Evolutionary conservation across 2,888 invertebrate species (phyloP), one percentile per base, ranked within the genome.

Genomic region (Anodontia alba): DNA sequence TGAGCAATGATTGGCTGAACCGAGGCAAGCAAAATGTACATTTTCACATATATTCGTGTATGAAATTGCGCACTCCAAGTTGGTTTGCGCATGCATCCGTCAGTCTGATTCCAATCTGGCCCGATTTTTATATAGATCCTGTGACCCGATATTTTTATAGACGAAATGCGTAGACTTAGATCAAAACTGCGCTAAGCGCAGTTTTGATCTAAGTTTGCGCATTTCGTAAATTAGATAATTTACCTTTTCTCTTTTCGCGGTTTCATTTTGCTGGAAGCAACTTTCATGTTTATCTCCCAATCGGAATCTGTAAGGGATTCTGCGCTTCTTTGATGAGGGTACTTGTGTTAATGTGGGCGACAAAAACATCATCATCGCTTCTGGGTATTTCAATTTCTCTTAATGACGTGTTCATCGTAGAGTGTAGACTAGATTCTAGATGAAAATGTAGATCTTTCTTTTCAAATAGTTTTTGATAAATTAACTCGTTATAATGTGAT

Each of bases 311-410:
- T 31, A 10, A 62, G 62, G 62, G 62, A 62, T 62, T 62, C 62
- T 62, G 31, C 10, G 5, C n/a, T 33, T 1, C 33, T 62, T 62
- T 62, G 62, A 62, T 62, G 62, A 62, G 62, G 31, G 54, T 54
- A 26, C 54, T 54, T 54, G 54, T 54, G n/a, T 54, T 54, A 54
- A 54, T 54, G 54, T 54, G 54, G 54, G 54, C 54, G 54, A 54
- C 54, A 54, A 26, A 54, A 54, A 54, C 23, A 54, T 54, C 23
- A 54, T 7, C 26, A 26, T 26, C 10, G 26, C 54, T 54, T 46
- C 17, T 46, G 46, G 46, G 46, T 20, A 46, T 46, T 20, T 46
- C 46, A 15, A 12, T 46, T 46, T 46, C 20, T 54, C 8, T 54
- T 54, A 54, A 54, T 54, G 54, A 54, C 54, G 26, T 23, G 54